Percentiles rank a stretch among this genome's conserved stretches.
Conservation (phyloP, 1,140 invertebrate genomes). For the Helicoverpa armigera region DNA sequence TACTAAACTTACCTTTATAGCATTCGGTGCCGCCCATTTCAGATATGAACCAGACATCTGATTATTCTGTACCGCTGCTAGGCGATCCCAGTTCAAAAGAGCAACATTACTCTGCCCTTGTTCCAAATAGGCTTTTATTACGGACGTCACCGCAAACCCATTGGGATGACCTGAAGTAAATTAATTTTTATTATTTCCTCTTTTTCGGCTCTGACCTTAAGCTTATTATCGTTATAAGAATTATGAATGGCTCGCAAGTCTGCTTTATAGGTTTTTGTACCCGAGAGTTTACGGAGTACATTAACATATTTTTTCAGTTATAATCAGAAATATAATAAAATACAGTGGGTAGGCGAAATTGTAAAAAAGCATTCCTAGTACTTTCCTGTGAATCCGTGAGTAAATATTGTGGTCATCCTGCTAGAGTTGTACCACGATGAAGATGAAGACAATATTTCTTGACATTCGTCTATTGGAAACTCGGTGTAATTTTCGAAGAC, state of each 20-base stretch:
- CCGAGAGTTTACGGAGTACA: not conserved
- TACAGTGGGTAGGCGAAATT: too few species aligned
- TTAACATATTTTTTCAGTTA: too few species aligned
- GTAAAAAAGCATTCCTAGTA: not conserved
- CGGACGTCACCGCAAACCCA: conserved; percentile 68
- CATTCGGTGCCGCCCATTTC: conserved; percentile 78
- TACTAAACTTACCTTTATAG: conserved; percentile 67
- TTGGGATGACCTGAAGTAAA: conserved; percentile 68
- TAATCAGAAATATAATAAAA: too few species aligned
- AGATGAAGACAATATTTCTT: conserved; percentile 61
- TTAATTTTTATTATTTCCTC: conserved; percentile 45
- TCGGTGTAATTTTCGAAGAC: conserved; percentile 71
- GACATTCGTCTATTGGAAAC: conserved; percentile 62
- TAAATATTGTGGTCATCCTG: conserved; percentile 68
- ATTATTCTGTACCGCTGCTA: conserved; percentile 65
- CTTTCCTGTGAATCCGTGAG: conserved; percentile 77
- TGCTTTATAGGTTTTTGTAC: not conserved
- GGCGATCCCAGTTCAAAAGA: conserved; percentile 76
- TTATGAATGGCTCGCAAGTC: not conserved
- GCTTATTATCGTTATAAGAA: conserved; percentile 38
- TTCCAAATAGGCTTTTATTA: conserved; percentile 70
- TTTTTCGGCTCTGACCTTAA: conserved; percentile 19
- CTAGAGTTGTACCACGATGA: conserved; percentile 68
- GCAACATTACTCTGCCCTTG: conserved; percentile 73
- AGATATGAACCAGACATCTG: conserved; percentile 69